Percentiles rank a stretch among this genome's conserved stretches.
These are phyloP conservation scores for Noctua janthe DNA, from an alignment of 2,888 invertebrate species.

Conservation along the genomic window DNA sequence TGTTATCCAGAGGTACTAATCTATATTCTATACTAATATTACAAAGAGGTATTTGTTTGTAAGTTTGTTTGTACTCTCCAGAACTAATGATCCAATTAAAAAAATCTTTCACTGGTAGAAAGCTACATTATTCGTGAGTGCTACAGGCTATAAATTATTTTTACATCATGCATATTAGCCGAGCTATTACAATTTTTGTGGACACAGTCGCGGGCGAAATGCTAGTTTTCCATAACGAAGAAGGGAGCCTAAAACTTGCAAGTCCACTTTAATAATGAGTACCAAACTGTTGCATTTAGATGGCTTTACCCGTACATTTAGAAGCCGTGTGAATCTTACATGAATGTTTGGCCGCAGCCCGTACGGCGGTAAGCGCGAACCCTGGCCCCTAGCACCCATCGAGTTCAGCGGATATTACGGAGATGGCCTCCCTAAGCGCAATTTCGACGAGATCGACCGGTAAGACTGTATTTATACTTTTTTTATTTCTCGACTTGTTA, in stretches of 20 bases:
- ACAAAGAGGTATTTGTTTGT: too few species aligned
- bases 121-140: too few species aligned
- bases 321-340: conserved; percentile 30
- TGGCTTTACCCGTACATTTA: not conserved
- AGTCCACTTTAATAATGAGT: not conserved
- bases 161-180: too few species aligned
- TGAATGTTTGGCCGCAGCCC: conserved; percentile 71
- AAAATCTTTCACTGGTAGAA: too few species aligned
- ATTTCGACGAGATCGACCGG: conserved; percentile 92
- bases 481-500: conserved; percentile 2
- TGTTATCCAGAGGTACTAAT: not conserved
- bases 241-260: not conserved
- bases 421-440: conserved; percentile 84
- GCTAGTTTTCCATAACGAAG: not conserved
- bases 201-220: too few species aligned
- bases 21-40: too few species aligned
- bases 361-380: conserved; percentile 83
- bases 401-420: conserved; percentile 81
- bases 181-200: too few species aligned
- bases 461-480: conserved; percentile 61
- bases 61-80: too few species aligned
- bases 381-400: conserved; percentile 76
- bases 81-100: too few species aligned
- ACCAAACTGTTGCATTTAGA: conserved; percentile 10
- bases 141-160: too few species aligned